A percentile compares a stretch with the other conserved stretches of the same genome.
phyloP scores from a whole-genome alignment of 2,888 invertebrate genomes.

The Autographa gamma region DNA sequence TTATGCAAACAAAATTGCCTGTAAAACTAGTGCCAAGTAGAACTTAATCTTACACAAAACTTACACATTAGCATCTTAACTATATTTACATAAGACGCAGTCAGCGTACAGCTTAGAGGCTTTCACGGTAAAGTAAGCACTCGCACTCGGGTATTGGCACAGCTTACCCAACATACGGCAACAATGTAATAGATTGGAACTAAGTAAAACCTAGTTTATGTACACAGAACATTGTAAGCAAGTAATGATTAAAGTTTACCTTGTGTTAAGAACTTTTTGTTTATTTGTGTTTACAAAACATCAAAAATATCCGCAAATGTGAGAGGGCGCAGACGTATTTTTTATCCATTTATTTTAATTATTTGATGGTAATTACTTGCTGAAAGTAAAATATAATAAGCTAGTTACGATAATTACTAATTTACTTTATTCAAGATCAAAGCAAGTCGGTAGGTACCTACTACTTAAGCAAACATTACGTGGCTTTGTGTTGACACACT shows the following conservation, averaged over 20 bases:
- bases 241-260: not conserved
- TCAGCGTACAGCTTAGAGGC: conserved; percentile 23
- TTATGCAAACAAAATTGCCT: not conserved
- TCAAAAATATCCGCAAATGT: no score
- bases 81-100: conserved; percentile 30
- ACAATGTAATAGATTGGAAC: conserved; percentile 14
- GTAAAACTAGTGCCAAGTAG: not conserved
- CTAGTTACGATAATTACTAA: not conserved
- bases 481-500: conserved; percentile 1
- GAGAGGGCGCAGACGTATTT: no score
- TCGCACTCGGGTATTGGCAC: conserved; percentile 21
- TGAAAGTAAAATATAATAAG: not conserved
- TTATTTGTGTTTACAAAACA: no score
- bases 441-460: not conserved
- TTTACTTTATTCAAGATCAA: not conserved
- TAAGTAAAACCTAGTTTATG: not conserved
- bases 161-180: conserved; percentile 21
- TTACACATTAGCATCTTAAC: conserved; percentile 21
- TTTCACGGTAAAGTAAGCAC: conserved; percentile 19
- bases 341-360: no score
- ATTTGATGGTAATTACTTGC: no score
- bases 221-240: not conserved
- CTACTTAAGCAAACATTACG: conserved; percentile 2
- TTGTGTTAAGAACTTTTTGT: not conserved
- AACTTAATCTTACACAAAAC: conserved; percentile 13